Evolutionary conservation across 1,140 invertebrate species (phyloP), one percentile per base, ranked within the genome.

Genomic region (Drosophila mauritiana): DNA sequence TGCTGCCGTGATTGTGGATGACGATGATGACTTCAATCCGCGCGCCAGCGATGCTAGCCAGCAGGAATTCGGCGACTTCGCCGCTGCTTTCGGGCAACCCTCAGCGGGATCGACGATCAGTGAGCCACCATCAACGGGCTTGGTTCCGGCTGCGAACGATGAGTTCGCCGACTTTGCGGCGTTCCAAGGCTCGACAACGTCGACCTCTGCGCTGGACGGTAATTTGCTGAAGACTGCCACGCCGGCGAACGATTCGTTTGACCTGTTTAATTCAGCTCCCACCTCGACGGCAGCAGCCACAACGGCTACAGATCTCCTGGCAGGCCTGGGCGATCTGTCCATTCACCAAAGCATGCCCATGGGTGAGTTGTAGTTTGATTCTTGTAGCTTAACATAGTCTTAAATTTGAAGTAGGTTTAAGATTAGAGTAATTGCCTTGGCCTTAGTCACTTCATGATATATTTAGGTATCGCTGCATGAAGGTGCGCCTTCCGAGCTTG

Each of bases 41-140:
- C 78, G 93, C 17, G 62, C 84, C 36, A 80, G 91, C 52, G 93
- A 93, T 77, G 67, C 62, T 91, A 51, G 73, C 86, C 10, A 62
- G 45, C 91, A 93, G 45, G 96, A 97, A 48, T 97, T 97, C 92
- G 96, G 96, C 1, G 96, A 97, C 92, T 98, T 98, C 92, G 93
- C 95, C 17, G 94, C 94, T 62, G 97, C 96, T 8, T 97, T 97
- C 90, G 93, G 93, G 2, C 89, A 74, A 4, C 54, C 27, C 0
- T 22, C 67, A 15, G 22, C 48, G 20, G 59, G 37, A 34, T 20
- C 79, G 78, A 8, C 48, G 12, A 25, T 39, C 91, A 31, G 49
- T 67, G 81, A 81, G 52, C 70, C 88, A 10, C 75, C 81, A 31
- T 82, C 74, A 25, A 53, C 79, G n/a, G 78, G 46, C 36, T 73